These are phyloP conservation scores for Zophobas atratus DNA, from an alignment of 1,140 invertebrate species.

Conservation along the genomic window DNA sequence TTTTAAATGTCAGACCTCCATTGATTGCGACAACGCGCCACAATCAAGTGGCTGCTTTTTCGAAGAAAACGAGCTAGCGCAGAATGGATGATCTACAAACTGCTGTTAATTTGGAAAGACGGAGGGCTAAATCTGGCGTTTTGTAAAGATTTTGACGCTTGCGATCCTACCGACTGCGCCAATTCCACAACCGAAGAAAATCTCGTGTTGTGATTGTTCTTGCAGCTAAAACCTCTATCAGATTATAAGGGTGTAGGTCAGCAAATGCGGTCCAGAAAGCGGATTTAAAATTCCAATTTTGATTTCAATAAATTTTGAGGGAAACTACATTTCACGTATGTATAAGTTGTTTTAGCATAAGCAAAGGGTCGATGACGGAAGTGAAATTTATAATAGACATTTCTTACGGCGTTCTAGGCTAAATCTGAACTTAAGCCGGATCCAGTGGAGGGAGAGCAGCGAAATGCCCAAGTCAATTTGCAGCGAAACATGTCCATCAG, in stretches of 20 bases:
- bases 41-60: too few species aligned
- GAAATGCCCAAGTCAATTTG: constrained; percentile 75
- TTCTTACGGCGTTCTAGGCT: constrained; percentile 54
- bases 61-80: too few species aligned
- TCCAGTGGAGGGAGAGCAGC: constrained; percentile 57
- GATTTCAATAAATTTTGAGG: constrained; percentile 20
- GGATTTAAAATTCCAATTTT: constrained; percentile 28
- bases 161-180: too few species aligned
- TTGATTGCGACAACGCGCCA: too few species aligned
- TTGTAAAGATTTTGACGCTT: too few species aligned
- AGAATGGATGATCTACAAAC: too few species aligned
- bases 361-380: neutral
- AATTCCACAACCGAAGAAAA: too few species aligned
- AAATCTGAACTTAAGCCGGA: constrained; percentile 54
- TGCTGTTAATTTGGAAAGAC: too few species aligned
- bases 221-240: too few species aligned
- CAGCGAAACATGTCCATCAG: constrained; percentile 75
- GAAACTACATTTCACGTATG: neutral
- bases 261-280: neutral
- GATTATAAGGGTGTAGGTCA: neutral
- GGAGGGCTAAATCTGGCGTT: too few species aligned
- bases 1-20: too few species aligned
- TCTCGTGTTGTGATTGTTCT: too few species aligned
- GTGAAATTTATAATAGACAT: constrained; percentile 25
- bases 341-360: neutral